These are phyloP conservation scores for Seira ritae DNA, from an alignment of 2,888 invertebrate species.

Conservation along the genomic window DNA sequence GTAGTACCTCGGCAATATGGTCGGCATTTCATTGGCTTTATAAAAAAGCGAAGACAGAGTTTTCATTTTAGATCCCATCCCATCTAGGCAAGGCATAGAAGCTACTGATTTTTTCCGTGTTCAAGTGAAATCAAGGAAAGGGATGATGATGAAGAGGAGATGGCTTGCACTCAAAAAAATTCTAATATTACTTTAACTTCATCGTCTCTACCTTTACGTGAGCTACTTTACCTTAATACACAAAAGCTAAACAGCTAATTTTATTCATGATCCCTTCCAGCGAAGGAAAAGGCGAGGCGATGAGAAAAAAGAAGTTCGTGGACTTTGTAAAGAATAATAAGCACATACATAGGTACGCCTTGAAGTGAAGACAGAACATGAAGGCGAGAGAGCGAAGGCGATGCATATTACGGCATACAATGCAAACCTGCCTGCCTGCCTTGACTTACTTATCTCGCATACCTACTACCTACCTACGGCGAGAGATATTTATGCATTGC, in stretches of 20 bases:
- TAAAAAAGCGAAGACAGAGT: background rate
- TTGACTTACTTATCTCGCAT: too few relatives aligned
- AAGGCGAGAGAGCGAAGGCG: slow-evolving; percentile 32
- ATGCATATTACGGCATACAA: too few relatives aligned
- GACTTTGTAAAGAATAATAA: background rate
- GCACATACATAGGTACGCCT: background rate
- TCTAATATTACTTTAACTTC: too few relatives aligned
- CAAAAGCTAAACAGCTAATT: slow-evolving; percentile 53
- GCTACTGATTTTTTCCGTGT: slow-evolving; percentile 33
- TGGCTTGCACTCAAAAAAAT: too few relatives aligned
- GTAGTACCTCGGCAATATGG: background rate
- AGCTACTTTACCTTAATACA: slow-evolving; percentile 37
- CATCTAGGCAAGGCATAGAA: background rate
- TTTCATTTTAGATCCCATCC: too few relatives aligned
- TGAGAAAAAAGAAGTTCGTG: background rate
- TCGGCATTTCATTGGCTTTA: slow-evolving; percentile 33
- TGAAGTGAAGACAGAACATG: background rate
- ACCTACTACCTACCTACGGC: too few relatives aligned
- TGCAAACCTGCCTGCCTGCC: too few relatives aligned
- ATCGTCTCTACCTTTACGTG: slow-evolving; percentile 24
- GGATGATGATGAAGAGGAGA: background rate
- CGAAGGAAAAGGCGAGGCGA: slow-evolving; percentile 15
- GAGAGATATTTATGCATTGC: too few relatives aligned
- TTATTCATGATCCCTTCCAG: slow-evolving; percentile 50
- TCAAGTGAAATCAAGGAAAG: background rate